Conservation (phyloP, 2,888 invertebrate genomes). For the Callyntrura sp. region DNA sequence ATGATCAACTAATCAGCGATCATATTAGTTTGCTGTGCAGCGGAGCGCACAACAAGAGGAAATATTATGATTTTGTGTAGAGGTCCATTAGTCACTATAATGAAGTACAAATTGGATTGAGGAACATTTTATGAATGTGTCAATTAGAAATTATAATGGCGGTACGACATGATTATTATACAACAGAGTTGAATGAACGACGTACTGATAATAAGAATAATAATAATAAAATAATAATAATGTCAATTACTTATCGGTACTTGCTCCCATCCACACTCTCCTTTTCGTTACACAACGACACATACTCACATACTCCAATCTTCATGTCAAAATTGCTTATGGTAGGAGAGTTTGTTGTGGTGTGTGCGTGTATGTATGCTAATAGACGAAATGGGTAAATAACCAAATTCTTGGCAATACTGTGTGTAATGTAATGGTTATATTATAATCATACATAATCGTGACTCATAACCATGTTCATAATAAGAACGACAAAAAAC, state of each 20-base stretch:
- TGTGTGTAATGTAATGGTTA: conserved; percentile 47
- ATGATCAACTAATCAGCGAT: too few relatives aligned
- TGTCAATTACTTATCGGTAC: conserved; percentile 15
- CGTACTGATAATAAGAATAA: conserved; percentile 9
- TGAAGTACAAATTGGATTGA: conserved; percentile 67
- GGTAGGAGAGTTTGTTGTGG: background rate
- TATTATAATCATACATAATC: conserved; percentile 41
- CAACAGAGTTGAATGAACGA: background rate
- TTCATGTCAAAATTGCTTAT: background rate
- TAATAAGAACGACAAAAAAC: conserved; percentile 34
- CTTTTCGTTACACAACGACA: background rate
- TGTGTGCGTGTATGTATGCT: too few relatives aligned
- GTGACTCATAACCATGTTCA: background rate
- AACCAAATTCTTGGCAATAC: background rate
- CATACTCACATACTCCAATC: background rate
- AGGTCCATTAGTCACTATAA: conserved; percentile 62
- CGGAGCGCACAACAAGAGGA: background rate
- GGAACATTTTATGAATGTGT: conserved; percentile 38
- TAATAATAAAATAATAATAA: conserved; percentile 26
- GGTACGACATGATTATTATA: background rate
- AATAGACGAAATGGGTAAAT: background rate
- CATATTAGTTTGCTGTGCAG: too few relatives aligned
- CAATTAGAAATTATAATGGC: conserved; percentile 64
- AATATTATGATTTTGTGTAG: conserved; percentile 51
- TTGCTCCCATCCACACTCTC: background rate